Conservation (phyloP, 2,113 vertebrate species). For the Cynoglossus semilaevis region DNA sequence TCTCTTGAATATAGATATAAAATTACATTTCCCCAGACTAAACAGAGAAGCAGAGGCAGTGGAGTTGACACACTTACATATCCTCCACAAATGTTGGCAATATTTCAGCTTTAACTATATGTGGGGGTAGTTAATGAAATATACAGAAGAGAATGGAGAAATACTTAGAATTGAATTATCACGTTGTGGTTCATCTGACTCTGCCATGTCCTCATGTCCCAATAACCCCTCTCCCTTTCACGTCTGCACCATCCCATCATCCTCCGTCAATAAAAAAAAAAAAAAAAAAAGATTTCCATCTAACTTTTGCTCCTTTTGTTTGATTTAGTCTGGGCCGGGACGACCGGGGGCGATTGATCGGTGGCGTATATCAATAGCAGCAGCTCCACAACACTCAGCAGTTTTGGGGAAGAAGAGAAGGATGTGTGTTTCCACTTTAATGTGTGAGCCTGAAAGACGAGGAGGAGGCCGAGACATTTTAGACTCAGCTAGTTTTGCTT, state of each 20-base stretch:
- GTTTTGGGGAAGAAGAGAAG: conserved; percentile 28
- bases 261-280: conserved; percentile 36
- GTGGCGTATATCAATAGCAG: conserved; percentile 43
- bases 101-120: conserved; percentile 40
- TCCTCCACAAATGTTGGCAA: conserved; percentile 37
- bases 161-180: conserved; percentile 26
- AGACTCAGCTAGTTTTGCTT: neutral
- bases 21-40: conserved; percentile 55
- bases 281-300: conserved; percentile 55
- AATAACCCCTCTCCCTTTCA: conserved; percentile 26
- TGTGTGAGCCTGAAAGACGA: conserved; percentile 39
- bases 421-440: conserved; percentile 27
- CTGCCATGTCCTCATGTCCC: conserved; percentile 25
- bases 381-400: conserved; percentile 45
- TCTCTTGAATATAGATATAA: conserved; percentile 55
- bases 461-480: conserved; percentile 5
- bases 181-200: conserved; percentile 1
- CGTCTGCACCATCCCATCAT: neutral
- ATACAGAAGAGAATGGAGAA: conserved; percentile 24
- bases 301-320: conserved; percentile 50
- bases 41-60: conserved; percentile 16
- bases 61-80: conserved; percentile 29
- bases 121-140: conserved; percentile 40
- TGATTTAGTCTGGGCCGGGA: conserved; percentile 48
- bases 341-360: conserved; percentile 48